Evolutionary conservation across 2,113 vertebrate genomes (phyloP).

Genomic region (Diphyllodes magnificus): DNA sequence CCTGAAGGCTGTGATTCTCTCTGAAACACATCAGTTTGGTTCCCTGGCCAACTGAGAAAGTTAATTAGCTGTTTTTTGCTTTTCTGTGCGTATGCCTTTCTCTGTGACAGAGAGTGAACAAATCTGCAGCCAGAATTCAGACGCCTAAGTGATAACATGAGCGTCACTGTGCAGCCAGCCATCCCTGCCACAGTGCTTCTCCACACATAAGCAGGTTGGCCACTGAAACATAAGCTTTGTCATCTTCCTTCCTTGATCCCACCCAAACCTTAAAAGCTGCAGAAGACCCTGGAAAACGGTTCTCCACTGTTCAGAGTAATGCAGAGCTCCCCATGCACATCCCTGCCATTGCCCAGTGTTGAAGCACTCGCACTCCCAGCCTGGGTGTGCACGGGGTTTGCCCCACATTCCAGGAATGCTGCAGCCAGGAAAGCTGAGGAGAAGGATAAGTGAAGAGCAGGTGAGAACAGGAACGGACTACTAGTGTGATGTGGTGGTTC

Average conservation of each 20-base stretch:
- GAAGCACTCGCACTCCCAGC: rapidly evolving
- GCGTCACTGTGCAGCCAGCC: not conserved
- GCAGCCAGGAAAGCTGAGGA: not conserved
- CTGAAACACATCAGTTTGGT: not conserved
- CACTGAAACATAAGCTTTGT: not conserved
- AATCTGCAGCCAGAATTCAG: not conserved
- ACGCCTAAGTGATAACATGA: not conserved
- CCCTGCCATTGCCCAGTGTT: rapidly evolving
- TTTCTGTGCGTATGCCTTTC: not conserved
- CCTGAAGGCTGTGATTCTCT: constrained; percentile 21
- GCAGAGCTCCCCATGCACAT: not conserved
- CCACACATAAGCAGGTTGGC: rapidly evolving
- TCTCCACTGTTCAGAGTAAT: rapidly evolving
- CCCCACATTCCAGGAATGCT: not conserved
- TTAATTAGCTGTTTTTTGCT: constrained; percentile 19
- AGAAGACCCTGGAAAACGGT: not conserved
- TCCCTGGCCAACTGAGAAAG: not conserved
- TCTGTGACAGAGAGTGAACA: not conserved
- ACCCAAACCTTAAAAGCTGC: not conserved
- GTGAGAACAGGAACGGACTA: not conserved
- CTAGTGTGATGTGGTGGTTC: not conserved
- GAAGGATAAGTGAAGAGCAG: not conserved
- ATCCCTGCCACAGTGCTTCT: not conserved
- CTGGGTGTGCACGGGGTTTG: rapidly evolving
- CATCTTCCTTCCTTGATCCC: not conserved